These are phyloP conservation scores for Hydrophis major DNA, from an alignment of 2,797 vertebrate species.

Conservation along the genomic window DNA sequence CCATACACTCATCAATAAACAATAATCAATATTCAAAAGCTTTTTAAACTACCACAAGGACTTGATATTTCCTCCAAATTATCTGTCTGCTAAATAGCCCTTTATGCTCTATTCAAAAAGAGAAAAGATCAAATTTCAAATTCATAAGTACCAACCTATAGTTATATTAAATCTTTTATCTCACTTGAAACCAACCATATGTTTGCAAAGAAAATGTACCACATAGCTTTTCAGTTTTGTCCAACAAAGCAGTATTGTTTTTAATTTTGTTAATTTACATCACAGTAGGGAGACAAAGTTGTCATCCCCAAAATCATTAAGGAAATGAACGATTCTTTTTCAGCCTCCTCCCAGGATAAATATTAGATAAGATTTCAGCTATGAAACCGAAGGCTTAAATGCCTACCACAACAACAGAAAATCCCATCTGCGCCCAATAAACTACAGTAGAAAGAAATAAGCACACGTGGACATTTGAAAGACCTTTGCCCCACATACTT, in stretches of 20 bases:
- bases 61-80: slow-evolving; percentile 39
- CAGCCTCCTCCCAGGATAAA: neutral
- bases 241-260: neutral
- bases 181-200: neutral
- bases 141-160: neutral
- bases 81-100: neutral
- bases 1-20: slow-evolving; percentile 44
- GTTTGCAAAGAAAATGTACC: neutral
- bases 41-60: slow-evolving; percentile 36
- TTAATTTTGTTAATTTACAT: neutral
- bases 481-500: neutral
- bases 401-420: slow-evolving; percentile 22
- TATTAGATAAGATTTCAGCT: slow-evolving; percentile 34
- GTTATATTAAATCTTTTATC: neutral
- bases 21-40: slow-evolving; percentile 45
- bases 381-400: neutral
- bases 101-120: neutral
- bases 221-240: neutral
- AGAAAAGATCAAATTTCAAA: slow-evolving; percentile 19
- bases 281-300: neutral
- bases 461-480: neutral
- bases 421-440: slow-evolving; percentile 21
- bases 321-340: neutral
- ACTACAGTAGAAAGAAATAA: neutral
- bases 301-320: neutral